These are phyloP conservation scores for Melipona bicolor DNA, from an alignment of 2,888 invertebrate genomes.

Conservation along the genomic window DNA sequence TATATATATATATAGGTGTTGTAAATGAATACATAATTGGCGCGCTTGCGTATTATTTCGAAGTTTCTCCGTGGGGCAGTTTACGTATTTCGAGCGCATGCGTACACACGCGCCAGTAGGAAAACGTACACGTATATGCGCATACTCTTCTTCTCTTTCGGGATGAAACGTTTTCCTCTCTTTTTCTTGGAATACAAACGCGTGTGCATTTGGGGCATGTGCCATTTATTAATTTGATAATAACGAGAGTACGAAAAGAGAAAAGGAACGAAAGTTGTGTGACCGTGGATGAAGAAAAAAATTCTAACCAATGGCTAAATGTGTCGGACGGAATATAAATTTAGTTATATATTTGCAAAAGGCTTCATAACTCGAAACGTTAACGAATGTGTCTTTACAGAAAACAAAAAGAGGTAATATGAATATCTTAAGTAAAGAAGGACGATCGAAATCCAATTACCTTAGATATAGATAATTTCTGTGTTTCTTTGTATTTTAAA, in stretches of 20 bases:
- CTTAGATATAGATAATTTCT: conserved; percentile 19
- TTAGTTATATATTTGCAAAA: conserved; percentile 3
- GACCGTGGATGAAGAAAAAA: background rate
- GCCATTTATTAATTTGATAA: conserved; percentile 48
- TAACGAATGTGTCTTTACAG: conserved; percentile 7
- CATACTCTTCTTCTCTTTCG: conserved; percentile 36
- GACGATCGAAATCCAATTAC: conserved; percentile 6
- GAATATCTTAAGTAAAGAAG: conserved; percentile 25
- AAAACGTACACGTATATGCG: conserved; percentile 35
- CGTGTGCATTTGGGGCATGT: conserved; percentile 57
- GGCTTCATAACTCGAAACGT: conserved; percentile 8
- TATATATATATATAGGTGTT: background rate
- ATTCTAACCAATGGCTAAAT: conserved; percentile 21
- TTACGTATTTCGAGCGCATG: conserved; percentile 28
- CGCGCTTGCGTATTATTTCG: background rate
- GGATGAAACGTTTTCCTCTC: conserved; percentile 37
- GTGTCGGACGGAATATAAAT: background rate
- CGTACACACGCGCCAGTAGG: conserved; percentile 33
- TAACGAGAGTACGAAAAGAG: background rate
- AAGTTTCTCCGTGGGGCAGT: background rate
- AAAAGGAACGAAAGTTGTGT: background rate
- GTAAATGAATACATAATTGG: background rate
- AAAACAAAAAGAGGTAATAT: background rate
- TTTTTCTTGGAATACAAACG: conserved; percentile 7
- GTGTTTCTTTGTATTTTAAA: conserved; percentile 32